Percentiles rank a stretch among this genome's conserved stretches.
These are phyloP conservation scores for Nibea coibor DNA, from an alignment of 2,113 vertebrate genomes.

Conservation along the genomic window DNA sequence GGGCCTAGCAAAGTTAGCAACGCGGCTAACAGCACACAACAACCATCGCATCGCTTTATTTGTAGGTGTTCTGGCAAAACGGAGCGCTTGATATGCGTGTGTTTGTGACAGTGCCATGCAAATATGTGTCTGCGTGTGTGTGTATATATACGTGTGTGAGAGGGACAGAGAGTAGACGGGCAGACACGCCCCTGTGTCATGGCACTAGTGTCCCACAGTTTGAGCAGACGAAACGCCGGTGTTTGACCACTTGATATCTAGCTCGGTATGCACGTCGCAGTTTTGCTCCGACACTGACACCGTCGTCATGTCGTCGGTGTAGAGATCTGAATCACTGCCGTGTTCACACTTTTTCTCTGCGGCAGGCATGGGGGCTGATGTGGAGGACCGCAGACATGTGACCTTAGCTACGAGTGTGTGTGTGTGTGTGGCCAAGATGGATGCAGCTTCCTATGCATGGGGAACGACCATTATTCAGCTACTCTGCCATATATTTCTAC, in stretches of 20 bases:
- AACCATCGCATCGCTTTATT: neutral
- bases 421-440: conserved; percentile 58
- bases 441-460: conserved; percentile 37
- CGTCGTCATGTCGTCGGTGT: neutral
- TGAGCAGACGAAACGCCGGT: conserved; percentile 1
- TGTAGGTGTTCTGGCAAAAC: neutral
- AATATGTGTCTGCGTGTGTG: neutral
- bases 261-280: neutral
- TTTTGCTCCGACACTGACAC: neutral
- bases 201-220: conserved; percentile 22
- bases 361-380: conserved; percentile 28
- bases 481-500: neutral
- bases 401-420: conserved; percentile 31
- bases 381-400: conserved; percentile 57
- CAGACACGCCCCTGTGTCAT: conserved; percentile 71
- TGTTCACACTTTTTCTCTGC: conserved; percentile 5
- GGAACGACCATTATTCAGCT: neutral
- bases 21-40: conserved; percentile 60
- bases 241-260: neutral
- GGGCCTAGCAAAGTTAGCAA: conserved; percentile 73
- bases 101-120: neutral
- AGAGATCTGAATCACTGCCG: no score
- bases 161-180: neutral
- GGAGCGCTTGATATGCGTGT: neutral
- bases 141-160: neutral